Evolutionary conservation across 2,888 invertebrate genomes (phyloP), one percentile per base, ranked within the genome.

Genomic region (Yponomeuta plumbellus): DNA sequence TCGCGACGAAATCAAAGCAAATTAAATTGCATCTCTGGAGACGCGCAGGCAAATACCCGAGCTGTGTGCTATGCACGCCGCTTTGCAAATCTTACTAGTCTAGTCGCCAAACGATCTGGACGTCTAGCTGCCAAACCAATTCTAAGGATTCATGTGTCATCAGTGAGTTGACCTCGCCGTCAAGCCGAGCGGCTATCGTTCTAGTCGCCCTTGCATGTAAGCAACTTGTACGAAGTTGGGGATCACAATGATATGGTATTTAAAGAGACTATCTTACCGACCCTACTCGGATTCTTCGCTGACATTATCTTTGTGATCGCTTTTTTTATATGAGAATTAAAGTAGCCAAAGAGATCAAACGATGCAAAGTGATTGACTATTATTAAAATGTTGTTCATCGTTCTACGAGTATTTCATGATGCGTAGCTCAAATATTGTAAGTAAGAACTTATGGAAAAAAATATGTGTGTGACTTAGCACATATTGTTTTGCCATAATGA

Each of bases 1-100:
- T n/a, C 61, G 61, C 22, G 61, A 61, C 26, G 61, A 26, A 61
- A 44, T 63, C 63, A 63, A 63, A 63, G 63, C 44, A 44, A 63
- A 63, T 63, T 63, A 63, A 63, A 63, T 63, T 63, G 63, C 63
- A 63, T 63, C 21, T 40, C 34, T 8, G 34, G 26, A 61, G 61
- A 61, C 23, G 22, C 22, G 23, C 61, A 20, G 34, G 17, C 44
- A 52, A 52, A 52, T n/a, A 26, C 61, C 61, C 11, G 61, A 4
- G 2, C 11, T 61, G 34, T 21, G 34, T 61, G 11, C 34, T 34
- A 34, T 34, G 34, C 34, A 34, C 34, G 11, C 58, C 58, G 20
- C 22, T 11, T 58, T 58, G 17, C 44, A 52, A 52, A 52, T 1
- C 17, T 13, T 17, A 20, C 20, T 58, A 58, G 3, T 11, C 22